Evolutionary conservation across 1,140 invertebrate species (phyloP).

Genomic region (Pemphigus obesinymphae): DNA sequence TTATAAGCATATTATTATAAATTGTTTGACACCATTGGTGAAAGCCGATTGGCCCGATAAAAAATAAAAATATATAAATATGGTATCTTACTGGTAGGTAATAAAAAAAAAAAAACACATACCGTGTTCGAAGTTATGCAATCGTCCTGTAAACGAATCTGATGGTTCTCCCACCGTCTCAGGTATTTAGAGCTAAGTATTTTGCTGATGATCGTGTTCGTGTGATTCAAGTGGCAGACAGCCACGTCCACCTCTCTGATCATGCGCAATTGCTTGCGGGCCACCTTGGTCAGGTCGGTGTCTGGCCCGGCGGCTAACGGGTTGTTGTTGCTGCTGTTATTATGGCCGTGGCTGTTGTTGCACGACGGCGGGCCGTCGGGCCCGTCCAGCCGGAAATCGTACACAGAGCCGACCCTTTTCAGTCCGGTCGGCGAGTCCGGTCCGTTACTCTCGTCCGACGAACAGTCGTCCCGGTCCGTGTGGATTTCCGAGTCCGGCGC

Average conservation of each 20-base stretch:
- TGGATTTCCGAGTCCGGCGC: constrained; percentile 6
- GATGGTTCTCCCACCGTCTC: constrained; percentile 74
- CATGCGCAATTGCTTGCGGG: constrained; percentile 67
- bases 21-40: too few relatives aligned
- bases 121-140: constrained; percentile 73
- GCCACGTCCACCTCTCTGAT: constrained; percentile 70
- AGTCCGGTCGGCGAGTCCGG: constrained; percentile 24
- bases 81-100: too few relatives aligned
- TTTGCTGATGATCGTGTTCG: constrained; percentile 73
- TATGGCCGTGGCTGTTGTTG: background rate
- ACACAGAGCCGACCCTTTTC: background rate
- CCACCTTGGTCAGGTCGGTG: constrained; percentile 15
- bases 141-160: constrained; percentile 64
- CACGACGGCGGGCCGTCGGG: background rate
- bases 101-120: too few relatives aligned
- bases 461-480: constrained; percentile 24
- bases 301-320: background rate
- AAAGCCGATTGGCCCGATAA: too few relatives aligned
- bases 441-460: constrained; percentile 15
- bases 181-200: constrained; percentile 76
- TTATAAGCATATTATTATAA: too few relatives aligned
- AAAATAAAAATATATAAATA: too few relatives aligned
- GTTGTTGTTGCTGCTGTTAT: background rate
- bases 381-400: constrained; percentile 12
- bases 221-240: constrained; percentile 74